These are phyloP conservation scores for Abrostola tripartita DNA, from an alignment of 2,888 invertebrate genomes.

Conservation along the genomic window DNA sequence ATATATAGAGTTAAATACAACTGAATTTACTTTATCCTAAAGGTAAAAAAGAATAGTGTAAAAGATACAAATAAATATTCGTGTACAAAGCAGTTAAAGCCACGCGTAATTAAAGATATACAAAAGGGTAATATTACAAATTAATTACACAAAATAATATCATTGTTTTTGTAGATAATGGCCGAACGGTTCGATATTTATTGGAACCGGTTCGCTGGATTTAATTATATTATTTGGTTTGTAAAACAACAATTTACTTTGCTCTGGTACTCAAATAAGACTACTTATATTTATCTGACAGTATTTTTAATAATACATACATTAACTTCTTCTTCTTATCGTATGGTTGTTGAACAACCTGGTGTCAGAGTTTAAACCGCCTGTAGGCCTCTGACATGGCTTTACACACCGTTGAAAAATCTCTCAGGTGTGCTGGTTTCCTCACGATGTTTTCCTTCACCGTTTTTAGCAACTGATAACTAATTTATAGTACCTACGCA, in stretches of 20 bases:
- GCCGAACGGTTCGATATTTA: conserved; percentile 14
- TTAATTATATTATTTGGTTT: conserved; percentile 16
- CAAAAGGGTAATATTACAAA: not conserved
- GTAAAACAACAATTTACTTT: conserved; percentile 15
- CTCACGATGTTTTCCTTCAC: too few relatives aligned
- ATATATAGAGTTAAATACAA: too few relatives aligned
- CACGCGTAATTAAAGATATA: not conserved
- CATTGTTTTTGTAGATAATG: conserved; percentile 1
- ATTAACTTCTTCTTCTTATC: too few relatives aligned
- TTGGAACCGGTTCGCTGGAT: conserved; percentile 11
- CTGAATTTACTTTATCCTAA: not conserved
- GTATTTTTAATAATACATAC: too few relatives aligned
- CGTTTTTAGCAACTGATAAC: too few relatives aligned
- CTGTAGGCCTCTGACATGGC: too few relatives aligned
- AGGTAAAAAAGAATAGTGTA: not conserved
- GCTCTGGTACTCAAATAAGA: conserved; percentile 13
- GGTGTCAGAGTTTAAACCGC: too few relatives aligned
- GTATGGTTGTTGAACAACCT: too few relatives aligned
- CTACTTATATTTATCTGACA: not conserved
- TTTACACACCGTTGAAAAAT: too few relatives aligned
- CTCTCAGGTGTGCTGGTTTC: too few relatives aligned
- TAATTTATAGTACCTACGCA: too few relatives aligned
- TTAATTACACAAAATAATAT: conserved; percentile 1
- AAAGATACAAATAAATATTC: too few relatives aligned
- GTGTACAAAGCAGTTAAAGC: not conserved